Conservation (phyloP, 2,888 invertebrate species). For the Miltochrista miniata region DNA sequence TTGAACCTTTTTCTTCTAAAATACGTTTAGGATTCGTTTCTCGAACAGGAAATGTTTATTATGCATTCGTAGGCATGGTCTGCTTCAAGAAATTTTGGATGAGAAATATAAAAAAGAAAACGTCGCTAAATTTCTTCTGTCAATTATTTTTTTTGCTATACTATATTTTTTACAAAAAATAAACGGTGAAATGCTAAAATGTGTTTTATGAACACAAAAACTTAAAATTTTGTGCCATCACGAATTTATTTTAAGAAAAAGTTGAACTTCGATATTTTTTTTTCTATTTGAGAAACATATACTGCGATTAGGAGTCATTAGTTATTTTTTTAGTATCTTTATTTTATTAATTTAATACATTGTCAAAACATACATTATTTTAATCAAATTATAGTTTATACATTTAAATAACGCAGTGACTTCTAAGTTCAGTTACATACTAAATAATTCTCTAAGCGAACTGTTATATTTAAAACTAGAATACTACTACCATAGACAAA, state of each 20-base stretch:
- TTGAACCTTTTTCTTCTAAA: conserved; percentile 33
- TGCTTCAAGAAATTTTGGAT: no score
- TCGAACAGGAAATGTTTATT: conserved; percentile 16
- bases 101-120: no score
- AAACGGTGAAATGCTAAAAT: no score
- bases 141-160: no score
- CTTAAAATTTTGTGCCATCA: neutral
- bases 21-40: conserved; percentile 27
- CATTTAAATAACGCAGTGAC: neutral
- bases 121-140: no score
- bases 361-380: no score
- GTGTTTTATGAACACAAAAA: neutral
- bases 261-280: neutral
- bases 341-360: neutral
- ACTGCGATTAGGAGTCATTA: conserved; percentile 13
- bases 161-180: no score
- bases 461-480: conserved; percentile 10
- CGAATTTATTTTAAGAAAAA: neutral
- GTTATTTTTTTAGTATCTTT: neutral
- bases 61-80: no score
- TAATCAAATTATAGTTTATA: neutral
- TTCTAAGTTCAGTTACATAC: conserved; percentile 16
- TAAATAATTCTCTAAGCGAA: conserved; percentile 2
- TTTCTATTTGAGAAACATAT: conserved; percentile 21
- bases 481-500: conserved; percentile 28